Evolutionary conservation across 2,113 vertebrate genomes (phyloP), one percentile per base, ranked within the genome.

Genomic region (Plotosus lineatus): DNA sequence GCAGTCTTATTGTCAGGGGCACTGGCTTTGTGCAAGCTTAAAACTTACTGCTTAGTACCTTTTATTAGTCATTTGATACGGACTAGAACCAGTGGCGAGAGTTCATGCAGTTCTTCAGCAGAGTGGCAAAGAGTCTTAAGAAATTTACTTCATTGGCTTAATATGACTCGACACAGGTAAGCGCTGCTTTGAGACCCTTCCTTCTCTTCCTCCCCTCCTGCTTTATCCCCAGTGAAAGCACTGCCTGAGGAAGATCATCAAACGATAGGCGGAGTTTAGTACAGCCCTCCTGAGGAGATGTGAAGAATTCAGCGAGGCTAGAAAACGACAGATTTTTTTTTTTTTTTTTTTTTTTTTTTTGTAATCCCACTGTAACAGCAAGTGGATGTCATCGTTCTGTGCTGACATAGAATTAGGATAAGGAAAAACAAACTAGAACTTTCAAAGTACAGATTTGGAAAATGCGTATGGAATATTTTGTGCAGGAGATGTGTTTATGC

Each of bases 161-260:
- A 71, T 71, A 48, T 8, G 9, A 48, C 68, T 31, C 28, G 26
- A 72, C 42, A 72, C 42, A 72, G 68, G 68, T 72, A 50, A 92
- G 84, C 89, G 80, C 85, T 73, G 77, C 80, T 71, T 85, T 83
- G 84, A 83, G n/a, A 68, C 8, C 28, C 26, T 23, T 73, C 48
- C 78, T 86, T 78, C 61, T 65, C 78, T 84, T 86, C n/a, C 85
- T 61, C 51, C 66, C 46, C 17, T 78, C 36, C 28, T 60, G 40
- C 76, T 46, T 55, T 65, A 60, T 80, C 73, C 55, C 56, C 63
- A 55, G 66, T 78, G 51, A 36, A 76, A 87, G 74, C 61, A 77
- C 85, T 83, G 86, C 51, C 78, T 84, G 74, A 84, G 87, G 87
- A 87, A 86, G 83, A 78, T 88, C 82, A 90, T 89, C 79, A 91